These are phyloP conservation scores for Palythoa grandiflora DNA, from an alignment of 92 coral and sea anemone genomes.

Conservation along the genomic window DNA sequence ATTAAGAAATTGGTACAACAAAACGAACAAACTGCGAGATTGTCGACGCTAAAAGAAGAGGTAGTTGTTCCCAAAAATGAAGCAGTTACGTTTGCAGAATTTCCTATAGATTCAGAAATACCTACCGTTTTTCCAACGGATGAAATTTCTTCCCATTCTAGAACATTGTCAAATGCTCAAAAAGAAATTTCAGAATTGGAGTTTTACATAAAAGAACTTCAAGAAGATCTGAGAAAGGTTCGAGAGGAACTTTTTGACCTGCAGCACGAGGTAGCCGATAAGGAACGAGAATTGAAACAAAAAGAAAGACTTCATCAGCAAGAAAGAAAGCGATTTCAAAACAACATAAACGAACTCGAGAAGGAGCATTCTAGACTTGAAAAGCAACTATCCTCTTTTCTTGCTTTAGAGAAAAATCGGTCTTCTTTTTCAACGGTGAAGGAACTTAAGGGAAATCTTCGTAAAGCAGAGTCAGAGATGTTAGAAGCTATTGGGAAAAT, in stretches of 20 bases:
- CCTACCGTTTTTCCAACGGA: constrained; percentile 23
- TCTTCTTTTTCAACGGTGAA: constrained; percentile 67
- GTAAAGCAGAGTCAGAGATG: constrained; percentile 74
- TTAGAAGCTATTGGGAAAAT: constrained; percentile 65
- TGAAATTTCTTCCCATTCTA: constrained; percentile 47
- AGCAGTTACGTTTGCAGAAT: constrained; percentile 58
- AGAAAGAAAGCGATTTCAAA: constrained; percentile 59
- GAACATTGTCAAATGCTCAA: constrained; percentile 67
- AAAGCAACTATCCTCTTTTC: constrained; percentile 56
- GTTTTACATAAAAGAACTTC: constrained; percentile 72
- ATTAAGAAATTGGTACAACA: background rate
- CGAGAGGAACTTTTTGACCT: constrained; percentile 72
- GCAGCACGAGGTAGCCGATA: constrained; percentile 74
- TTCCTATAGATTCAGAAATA: constrained; percentile 6
- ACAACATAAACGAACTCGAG: constrained; percentile 65
- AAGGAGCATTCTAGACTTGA: constrained; percentile 66
- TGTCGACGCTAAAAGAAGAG: constrained; percentile 7
- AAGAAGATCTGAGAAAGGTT: constrained; percentile 61
- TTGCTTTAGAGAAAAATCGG: constrained; percentile 53
- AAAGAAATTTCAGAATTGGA: constrained; percentile 78
- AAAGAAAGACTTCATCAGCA: constrained; percentile 72
- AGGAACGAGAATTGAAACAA: constrained; percentile 60
- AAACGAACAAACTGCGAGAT: background rate
- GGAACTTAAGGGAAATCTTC: constrained; percentile 66
- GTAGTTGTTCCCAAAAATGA: constrained; percentile 54